Evolutionary conservation across 2,797 vertebrate species (phyloP).

Genomic region (Scleropages formosus): DNA sequence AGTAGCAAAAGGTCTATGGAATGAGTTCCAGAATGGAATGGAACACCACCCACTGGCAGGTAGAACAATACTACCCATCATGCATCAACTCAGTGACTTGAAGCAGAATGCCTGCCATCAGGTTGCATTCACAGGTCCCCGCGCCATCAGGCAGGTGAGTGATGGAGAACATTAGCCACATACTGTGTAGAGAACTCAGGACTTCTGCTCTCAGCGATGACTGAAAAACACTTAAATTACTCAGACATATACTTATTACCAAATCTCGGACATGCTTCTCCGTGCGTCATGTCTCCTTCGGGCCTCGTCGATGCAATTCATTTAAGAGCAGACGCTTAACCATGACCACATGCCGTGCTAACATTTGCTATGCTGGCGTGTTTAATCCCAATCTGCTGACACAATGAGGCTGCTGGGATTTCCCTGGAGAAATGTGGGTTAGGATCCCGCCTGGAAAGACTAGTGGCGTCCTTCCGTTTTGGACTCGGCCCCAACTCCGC

Average conservation of each 20-base stretch:
- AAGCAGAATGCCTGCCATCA: not conserved
- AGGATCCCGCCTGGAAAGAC: not conserved
- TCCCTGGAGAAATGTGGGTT: slow-evolving; percentile 14
- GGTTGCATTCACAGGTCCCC: not conserved
- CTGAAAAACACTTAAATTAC: not conserved
- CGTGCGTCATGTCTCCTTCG: not conserved
- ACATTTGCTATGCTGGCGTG: slow-evolving; percentile 5
- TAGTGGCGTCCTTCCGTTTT: not conserved
- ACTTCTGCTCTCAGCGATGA: not conserved
- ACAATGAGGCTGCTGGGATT: not conserved
- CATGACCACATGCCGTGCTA: not conserved
- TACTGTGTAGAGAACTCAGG: not conserved
- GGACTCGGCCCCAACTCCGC: slow-evolving; percentile 31
- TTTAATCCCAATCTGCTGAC: slow-evolving; percentile 25
- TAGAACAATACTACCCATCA: slow-evolving; percentile 1
- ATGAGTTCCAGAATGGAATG: no score
- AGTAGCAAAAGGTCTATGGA: no score
- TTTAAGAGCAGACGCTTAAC: not conserved
- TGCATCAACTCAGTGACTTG: not conserved
- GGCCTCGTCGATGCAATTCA: slow-evolving; percentile 11
- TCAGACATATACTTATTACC: not conserved
- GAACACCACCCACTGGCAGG: not conserved
- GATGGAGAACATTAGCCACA: not conserved
- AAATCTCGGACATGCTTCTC: not conserved
- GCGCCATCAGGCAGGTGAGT: not conserved